Base-by-base conservation (phyloP, 1,140 invertebrate genomes). In the Vanessa tameamea region DNA sequence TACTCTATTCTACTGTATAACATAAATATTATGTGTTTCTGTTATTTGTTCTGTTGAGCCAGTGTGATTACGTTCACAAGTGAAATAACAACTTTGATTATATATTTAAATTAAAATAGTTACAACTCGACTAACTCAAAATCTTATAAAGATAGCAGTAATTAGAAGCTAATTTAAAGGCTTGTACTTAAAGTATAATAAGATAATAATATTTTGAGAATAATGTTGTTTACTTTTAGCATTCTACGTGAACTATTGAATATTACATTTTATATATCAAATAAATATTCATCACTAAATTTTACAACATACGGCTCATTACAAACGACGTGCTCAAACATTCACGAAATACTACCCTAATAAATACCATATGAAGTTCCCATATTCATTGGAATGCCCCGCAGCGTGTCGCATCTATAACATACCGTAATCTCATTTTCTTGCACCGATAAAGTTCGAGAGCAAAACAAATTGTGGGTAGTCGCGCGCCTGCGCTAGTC, bases 391-490 rank as follows among this genome's bases (percentile, higher is more conserved):
- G 85, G 79, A 84, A 90, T 86, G 81, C 82, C 75, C 81, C 76
- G 80, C 85, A 85, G 75, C 82, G 79, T 82, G 79, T 78, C 80
- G 83, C 88, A 87, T 88, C 81, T 82, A 80, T 82, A 84, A 81
- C 71, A 78, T 61, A 76, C 78, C 53, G 78, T 90, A 88, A 90
- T 90, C 83, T 90, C 80, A 83, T 88, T 87, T 87, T 83, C 82
- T 85, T 80, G 77, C 81, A 83, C 80, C 78, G 79, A 87, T 85
- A 86, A 81, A 82, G 77, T 83, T 82, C 77, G 73, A 80, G 83
- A 87, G 89, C 84, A 91, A 90, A 90, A 90, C 87, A 90, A 89
- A 89, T 86, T 73, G 81, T 75, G 77, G 77, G 79, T 82, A 82
- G 78, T 65, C 72, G 65, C 79, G 80, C 87, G 84, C 89, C 82